phyloP scores from a whole-genome alignment of 2,113 vertebrate species.

The Silurus meridionalis region DNA sequence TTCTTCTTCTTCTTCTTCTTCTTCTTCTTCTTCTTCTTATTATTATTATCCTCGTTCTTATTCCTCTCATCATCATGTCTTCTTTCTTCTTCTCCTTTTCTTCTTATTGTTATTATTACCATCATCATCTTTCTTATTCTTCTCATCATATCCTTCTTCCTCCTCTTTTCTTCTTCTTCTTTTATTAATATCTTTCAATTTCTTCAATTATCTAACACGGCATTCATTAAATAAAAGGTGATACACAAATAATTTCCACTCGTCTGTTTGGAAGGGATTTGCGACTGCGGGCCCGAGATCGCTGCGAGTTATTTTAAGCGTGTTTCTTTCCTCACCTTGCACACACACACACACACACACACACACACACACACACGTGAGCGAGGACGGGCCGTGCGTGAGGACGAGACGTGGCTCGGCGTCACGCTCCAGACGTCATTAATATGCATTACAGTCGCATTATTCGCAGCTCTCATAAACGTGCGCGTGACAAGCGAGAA shows the following conservation, averaged over 20 bases:
- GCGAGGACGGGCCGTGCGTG: not conserved
- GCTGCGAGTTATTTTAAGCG: not conserved
- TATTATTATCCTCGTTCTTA: too few species aligned
- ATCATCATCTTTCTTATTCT: too few species aligned
- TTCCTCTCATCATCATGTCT: too few species aligned
- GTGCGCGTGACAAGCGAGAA: constrained; percentile 51
- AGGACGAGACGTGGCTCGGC: not conserved
- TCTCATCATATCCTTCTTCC: too few species aligned
- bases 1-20: too few species aligned
- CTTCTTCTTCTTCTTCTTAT: too few species aligned
- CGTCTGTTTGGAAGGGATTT: not conserved
- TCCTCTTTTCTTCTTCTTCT: too few species aligned
- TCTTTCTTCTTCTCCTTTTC: too few species aligned
- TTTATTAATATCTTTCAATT: too few species aligned
- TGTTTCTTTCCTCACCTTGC: not conserved
- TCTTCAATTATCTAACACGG: too few species aligned
- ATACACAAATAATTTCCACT: not conserved
- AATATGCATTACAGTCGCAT: constrained; percentile 67
- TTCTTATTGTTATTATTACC: too few species aligned
- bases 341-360: not conserved
- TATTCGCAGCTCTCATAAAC: constrained; percentile 64
- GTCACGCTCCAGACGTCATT: constrained; percentile 63
- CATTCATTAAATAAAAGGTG: too few species aligned
- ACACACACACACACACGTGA: not conserved
- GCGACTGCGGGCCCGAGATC: not conserved